A percentile compares a stretch with the other conserved stretches of the same genome.
These are phyloP conservation scores for Drosophila aldrichi DNA, from an alignment of 2,888 invertebrate species.

Conservation along the genomic window DNA sequence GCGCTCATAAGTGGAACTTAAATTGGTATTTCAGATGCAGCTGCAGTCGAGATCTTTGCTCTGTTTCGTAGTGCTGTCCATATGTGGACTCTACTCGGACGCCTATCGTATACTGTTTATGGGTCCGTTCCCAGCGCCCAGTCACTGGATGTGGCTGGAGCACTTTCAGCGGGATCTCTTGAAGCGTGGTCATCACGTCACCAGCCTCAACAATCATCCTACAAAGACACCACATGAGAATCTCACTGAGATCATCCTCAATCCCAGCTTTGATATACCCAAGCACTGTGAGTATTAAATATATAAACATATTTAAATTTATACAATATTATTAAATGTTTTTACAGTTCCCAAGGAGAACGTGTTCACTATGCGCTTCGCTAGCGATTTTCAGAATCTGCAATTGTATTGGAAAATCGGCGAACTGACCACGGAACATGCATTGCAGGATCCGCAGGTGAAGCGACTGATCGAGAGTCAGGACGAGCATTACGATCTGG, in stretches of 20 bases:
- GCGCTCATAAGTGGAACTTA: slow-evolving; percentile 33
- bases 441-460: slow-evolving; percentile 80
- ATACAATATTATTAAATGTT: no score
- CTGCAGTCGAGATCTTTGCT: slow-evolving; percentile 48
- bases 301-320: no score
- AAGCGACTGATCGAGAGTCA: slow-evolving; percentile 80
- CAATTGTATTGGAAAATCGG: slow-evolving; percentile 83
- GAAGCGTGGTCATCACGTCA: slow-evolving; percentile 85
- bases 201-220: slow-evolving; percentile 82
- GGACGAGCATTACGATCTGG: slow-evolving; percentile 84
- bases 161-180: slow-evolving; percentile 83
- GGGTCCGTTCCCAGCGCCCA: slow-evolving; percentile 85
- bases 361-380: slow-evolving; percentile 82
- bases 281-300: slow-evolving; percentile 78
- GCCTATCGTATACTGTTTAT: slow-evolving; percentile 83
- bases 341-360: slow-evolving; percentile 81
- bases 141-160: slow-evolving; percentile 85
- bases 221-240: slow-evolving; percentile 84
- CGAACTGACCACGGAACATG: slow-evolving; percentile 79
- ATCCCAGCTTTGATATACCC: slow-evolving; percentile 83
- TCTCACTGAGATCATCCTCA: slow-evolving; percentile 84
- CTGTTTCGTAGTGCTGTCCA: slow-evolving; percentile 40
- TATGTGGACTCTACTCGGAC: slow-evolving; percentile 19
- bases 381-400: slow-evolving; percentile 83
- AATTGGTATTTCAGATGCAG: slow-evolving; percentile 61